A percentile compares a stretch with the other conserved stretches of the same genome.
phyloP scores from a whole-genome alignment of 2,797 vertebrate species.

The Mycteria americana region DNA sequence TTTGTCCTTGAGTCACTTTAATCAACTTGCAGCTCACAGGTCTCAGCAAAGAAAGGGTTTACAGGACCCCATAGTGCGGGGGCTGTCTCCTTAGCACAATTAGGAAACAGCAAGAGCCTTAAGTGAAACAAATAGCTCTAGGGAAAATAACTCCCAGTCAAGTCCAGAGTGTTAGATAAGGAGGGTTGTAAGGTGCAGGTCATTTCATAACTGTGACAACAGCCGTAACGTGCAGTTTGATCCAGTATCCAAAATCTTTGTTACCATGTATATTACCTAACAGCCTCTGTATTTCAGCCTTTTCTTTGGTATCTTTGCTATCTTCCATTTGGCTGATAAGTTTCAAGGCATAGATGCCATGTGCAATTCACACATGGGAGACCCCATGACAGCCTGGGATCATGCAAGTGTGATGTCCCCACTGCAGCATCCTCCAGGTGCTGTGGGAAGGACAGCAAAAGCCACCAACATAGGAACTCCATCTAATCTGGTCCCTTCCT shows the following conservation, averaged over 20 bases:
- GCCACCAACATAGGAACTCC: background rate
- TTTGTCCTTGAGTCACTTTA: background rate
- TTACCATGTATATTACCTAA: background rate
- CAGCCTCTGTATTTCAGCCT: background rate
- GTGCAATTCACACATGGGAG: background rate
- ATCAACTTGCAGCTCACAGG: background rate
- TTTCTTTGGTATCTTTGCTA: background rate
- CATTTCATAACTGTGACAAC: background rate
- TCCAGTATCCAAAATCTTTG: background rate
- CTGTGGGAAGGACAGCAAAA: background rate
- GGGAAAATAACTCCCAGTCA: background rate
- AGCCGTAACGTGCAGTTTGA: background rate
- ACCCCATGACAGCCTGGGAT: background rate
- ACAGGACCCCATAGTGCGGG: rapidly evolving
- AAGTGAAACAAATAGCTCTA: background rate
- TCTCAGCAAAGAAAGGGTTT: background rate
- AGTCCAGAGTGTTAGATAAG: background rate
- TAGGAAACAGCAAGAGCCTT: background rate
- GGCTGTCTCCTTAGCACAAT: background rate
- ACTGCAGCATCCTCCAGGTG: background rate
- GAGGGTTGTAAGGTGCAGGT: background rate
- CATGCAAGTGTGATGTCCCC: too few relatives aligned
- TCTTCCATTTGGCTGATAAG: background rate
- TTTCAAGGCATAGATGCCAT: background rate
- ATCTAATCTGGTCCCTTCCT: background rate